Conservation (phyloP, 2,888 invertebrate genomes). For the Drosophila infuscata region DNA sequence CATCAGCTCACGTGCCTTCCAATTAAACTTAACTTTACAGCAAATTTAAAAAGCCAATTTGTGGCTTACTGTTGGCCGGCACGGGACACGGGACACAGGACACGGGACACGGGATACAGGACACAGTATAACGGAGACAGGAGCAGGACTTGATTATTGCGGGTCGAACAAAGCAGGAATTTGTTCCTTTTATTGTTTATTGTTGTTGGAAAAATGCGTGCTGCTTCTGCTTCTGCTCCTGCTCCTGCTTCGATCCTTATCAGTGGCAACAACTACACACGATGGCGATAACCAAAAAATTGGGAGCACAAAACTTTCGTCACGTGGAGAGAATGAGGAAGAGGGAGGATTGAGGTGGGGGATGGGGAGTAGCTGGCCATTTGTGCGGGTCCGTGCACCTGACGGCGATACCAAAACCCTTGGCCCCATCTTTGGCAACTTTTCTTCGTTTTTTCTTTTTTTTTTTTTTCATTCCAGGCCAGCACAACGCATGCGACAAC, state of each 20-base stretch:
- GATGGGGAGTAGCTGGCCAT: constrained; percentile 45
- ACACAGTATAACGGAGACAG: constrained; percentile 1
- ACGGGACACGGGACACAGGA: neutral
- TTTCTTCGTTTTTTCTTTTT: constrained; percentile 24
- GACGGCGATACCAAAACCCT: constrained; percentile 35
- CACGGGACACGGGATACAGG: constrained; percentile 7
- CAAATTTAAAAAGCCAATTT: constrained; percentile 36
- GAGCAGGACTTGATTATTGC: constrained; percentile 10
- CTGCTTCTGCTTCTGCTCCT: neutral
- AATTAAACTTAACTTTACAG: constrained; percentile 47
- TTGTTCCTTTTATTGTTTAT: constrained; percentile 17
- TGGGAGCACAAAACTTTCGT: constrained; percentile 58
- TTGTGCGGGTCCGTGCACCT: constrained; percentile 69
- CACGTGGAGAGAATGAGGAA: neutral
- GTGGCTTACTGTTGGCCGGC: constrained; percentile 39
- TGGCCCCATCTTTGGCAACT: constrained; percentile 45
- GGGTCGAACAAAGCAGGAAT: constrained; percentile 35
- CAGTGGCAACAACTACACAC: constrained; percentile 46
- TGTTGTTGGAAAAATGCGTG: constrained; percentile 40
- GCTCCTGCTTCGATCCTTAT: constrained; percentile 47
- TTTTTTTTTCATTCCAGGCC: constrained; percentile 5
- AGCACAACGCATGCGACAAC: constrained; percentile 23
- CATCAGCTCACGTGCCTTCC: constrained; percentile 35
- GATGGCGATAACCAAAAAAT: constrained; percentile 63
- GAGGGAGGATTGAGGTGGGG: neutral